Conservation (phyloP, 2,888 invertebrate species). For the Clunio marinus region DNA sequence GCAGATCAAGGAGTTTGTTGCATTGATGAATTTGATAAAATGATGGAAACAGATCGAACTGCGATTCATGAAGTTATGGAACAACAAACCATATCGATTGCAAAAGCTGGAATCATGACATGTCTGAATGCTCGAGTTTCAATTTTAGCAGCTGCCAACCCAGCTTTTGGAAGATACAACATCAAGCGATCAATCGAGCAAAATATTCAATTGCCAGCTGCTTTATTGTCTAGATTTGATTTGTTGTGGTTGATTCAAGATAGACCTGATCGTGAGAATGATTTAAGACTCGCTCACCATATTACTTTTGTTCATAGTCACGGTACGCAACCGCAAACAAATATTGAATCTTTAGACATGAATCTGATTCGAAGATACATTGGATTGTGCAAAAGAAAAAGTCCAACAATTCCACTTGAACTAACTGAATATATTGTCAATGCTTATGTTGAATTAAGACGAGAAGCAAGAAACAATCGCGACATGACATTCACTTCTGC, state of each 20-base stretch:
- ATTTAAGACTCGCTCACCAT: constrained; percentile 85
- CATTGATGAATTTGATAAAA: constrained; percentile 99
- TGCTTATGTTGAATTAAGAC: constrained; percentile 74
- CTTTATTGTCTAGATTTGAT: constrained; percentile 92
- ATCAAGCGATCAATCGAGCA: constrained; percentile 91
- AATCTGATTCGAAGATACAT: constrained; percentile 90
- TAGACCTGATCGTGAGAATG: constrained; percentile 67
- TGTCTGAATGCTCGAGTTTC: constrained; percentile 95
- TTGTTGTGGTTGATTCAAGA: constrained; percentile 92
- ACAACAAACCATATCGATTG: constrained; percentile 99
- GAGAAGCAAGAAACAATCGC: constrained; percentile 81
- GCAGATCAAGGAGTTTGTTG: constrained; percentile 96
- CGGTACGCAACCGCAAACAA: constrained; percentile 75
- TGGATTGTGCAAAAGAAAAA: constrained; percentile 81
- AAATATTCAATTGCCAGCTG: constrained; percentile 96
- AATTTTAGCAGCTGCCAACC: constrained; percentile 98
- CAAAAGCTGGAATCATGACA: constrained; percentile 99
- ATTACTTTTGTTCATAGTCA: constrained; percentile 97
- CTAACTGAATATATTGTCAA: constrained; percentile 84
- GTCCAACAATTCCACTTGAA: constrained; percentile 80
- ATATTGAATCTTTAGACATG: constrained; percentile 81
- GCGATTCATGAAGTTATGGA: constrained; percentile 99
- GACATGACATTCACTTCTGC: constrained; percentile 97
- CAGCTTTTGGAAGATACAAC: constrained; percentile 97
- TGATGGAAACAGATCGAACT: constrained; percentile 92